Evolutionary conservation across 2,888 invertebrate species (phyloP).

Genomic region (Parnassius orleans): DNA sequence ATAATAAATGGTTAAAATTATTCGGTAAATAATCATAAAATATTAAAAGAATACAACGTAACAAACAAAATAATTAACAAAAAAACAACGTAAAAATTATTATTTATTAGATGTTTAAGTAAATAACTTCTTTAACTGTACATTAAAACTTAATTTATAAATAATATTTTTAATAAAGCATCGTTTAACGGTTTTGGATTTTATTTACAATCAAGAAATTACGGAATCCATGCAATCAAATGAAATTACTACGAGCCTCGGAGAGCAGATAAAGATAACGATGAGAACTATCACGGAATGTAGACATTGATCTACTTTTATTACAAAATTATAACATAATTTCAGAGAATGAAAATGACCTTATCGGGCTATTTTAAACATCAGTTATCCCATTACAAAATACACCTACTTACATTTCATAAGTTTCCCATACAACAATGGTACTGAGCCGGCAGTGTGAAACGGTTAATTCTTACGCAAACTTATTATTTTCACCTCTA

Average conservation of each 20-base stretch:
- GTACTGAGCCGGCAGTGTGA: constrained; percentile 27
- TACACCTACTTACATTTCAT: constrained; percentile 29
- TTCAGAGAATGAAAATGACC: constrained; percentile 17
- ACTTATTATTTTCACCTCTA: constrained; percentile 13
- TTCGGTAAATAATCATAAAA: too few species aligned
- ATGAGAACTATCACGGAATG: background rate
- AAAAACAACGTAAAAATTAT: too few species aligned
- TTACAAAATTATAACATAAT: constrained; percentile 23
- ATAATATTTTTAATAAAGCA: too few species aligned
- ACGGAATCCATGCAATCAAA: too few species aligned
- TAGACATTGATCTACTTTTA: constrained; percentile 16
- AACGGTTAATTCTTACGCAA: constrained; percentile 26
- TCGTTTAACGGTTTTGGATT: too few species aligned
- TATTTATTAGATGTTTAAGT: too few species aligned
- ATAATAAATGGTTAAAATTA: too few species aligned
- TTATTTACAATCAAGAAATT: too few species aligned
- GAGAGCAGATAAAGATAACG: constrained; percentile 8
- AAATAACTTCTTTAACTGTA: too few species aligned
- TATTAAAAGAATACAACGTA: too few species aligned
- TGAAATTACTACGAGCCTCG: background rate
- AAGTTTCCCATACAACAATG: constrained; percentile 36
- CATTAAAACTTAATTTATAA: too few species aligned
- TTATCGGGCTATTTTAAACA: constrained; percentile 23
- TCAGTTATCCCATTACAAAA: constrained; percentile 28
- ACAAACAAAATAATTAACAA: too few species aligned